phyloP scores from a whole-genome alignment of 2,797 vertebrate genomes.

The Champsocephalus esox region DNA sequence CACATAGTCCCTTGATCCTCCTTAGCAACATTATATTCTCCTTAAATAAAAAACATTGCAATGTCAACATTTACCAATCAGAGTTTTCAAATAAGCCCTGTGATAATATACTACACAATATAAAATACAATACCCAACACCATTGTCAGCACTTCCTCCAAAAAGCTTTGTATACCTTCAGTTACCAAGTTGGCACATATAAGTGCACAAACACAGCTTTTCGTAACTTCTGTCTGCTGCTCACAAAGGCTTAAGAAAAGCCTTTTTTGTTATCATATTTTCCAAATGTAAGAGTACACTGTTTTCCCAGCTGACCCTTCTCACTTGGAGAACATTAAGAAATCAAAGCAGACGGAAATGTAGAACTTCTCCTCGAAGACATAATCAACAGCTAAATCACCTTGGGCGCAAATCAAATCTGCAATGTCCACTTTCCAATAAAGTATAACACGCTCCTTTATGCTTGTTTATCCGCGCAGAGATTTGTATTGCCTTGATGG shows the following conservation, averaged over 20 bases:
- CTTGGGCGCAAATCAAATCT: slow-evolving; percentile 54
- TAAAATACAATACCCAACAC: slow-evolving; percentile 8
- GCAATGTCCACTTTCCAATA: slow-evolving; percentile 53
- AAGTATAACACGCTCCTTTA: slow-evolving; percentile 42
- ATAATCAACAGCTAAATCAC: slow-evolving; percentile 54
- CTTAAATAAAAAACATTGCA: no score
- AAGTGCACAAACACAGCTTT: slow-evolving; percentile 53
- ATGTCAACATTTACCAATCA: no score
- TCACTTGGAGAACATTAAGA: slow-evolving; percentile 46
- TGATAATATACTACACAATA: slow-evolving; percentile 12
- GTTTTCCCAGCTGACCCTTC: slow-evolving; percentile 47
- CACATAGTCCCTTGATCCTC: no score
- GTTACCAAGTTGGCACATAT: slow-evolving; percentile 44
- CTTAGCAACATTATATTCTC: no score
- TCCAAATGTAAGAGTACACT: slow-evolving; percentile 40
- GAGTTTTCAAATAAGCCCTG: no score
- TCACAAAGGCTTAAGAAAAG: slow-evolving; percentile 55
- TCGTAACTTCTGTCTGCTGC: slow-evolving; percentile 54
- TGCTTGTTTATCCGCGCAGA: slow-evolving; percentile 50
- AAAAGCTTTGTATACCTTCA: slow-evolving; percentile 46
- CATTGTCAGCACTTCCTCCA: slow-evolving; percentile 14
- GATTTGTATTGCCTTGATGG: slow-evolving; percentile 39
- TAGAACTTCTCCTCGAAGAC: slow-evolving; percentile 46
- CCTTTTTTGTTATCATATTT: slow-evolving; percentile 50
- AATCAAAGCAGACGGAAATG: slow-evolving; percentile 50